Conservation (phyloP, 2,797 vertebrate species). For the Pterois miles region DNA sequence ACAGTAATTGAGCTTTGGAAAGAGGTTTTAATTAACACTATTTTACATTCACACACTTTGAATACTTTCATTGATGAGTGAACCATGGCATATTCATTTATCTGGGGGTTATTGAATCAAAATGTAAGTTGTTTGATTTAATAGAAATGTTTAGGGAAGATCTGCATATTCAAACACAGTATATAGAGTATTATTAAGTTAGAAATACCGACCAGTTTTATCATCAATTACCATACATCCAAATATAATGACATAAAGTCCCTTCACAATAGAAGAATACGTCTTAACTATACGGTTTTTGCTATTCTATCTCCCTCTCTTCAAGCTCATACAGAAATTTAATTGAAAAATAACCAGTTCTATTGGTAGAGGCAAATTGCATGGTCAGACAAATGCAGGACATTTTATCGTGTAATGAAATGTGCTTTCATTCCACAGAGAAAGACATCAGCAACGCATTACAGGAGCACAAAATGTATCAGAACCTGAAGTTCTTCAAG, state of each 20-base stretch:
- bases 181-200: neutral
- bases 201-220: neutral
- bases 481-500: neutral
- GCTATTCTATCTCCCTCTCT: neutral
- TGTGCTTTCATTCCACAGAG: neutral
- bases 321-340: neutral
- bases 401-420: neutral
- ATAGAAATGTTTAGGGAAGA: neutral
- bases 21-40: slow-evolving; percentile 8
- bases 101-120: slow-evolving; percentile 25
- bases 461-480: neutral
- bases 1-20: neutral
- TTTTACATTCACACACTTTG: slow-evolving; percentile 11
- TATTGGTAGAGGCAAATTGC: neutral
- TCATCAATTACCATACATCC: neutral
- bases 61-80: neutral
- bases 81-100: neutral
- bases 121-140: slow-evolving; percentile 13
- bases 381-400: slow-evolving; percentile 8
- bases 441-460: neutral
- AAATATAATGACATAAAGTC: neutral
- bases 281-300: neutral
- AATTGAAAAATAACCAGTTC: neutral
- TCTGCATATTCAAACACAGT: neutral
- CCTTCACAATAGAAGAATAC: neutral